Conservation (phyloP, 2,113 vertebrate genomes). For the Cervus canadensis region DNA sequence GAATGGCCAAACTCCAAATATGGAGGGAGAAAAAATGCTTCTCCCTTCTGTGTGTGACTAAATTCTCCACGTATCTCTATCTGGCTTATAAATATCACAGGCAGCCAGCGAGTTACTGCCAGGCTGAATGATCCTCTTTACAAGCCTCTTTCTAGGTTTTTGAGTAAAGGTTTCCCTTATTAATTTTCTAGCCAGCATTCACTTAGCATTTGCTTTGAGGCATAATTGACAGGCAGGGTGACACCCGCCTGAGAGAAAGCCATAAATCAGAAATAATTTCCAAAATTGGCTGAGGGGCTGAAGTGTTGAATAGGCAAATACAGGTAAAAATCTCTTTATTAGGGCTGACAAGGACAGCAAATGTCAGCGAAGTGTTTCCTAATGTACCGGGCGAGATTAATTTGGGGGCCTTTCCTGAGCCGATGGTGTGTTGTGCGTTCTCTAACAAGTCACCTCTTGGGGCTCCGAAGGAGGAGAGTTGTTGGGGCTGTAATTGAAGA, state of each 20-base stretch:
- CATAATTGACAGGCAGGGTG: conserved; percentile 87
- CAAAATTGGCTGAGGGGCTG: conserved; percentile 84
- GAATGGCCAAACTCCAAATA: not conserved
- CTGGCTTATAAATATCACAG: conserved; percentile 61
- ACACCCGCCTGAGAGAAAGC: conserved; percentile 81
- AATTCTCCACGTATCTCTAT: not conserved
- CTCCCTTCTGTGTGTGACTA: fast-evolving
- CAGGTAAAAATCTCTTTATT: conserved; percentile 90
- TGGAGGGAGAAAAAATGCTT: not conserved
- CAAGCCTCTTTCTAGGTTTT: conserved; percentile 65
- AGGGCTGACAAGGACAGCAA: conserved; percentile 84
- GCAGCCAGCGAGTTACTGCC: conserved; percentile 59
- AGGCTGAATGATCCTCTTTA: conserved; percentile 68
- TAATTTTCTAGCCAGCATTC: conserved; percentile 85
- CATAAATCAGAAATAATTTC: conserved; percentile 92
- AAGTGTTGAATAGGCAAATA: conserved; percentile 89
- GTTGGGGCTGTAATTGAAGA: conserved; percentile 6
- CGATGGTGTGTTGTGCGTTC: conserved; percentile 43
- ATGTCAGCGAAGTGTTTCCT: conserved; percentile 83
- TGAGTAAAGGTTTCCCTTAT: conserved; percentile 86
- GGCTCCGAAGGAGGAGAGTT: not conserved
- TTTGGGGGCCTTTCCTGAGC: conserved; percentile 72
- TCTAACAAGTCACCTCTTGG: conserved; percentile 61
- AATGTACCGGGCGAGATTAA: conserved; percentile 78
- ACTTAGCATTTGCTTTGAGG: conserved; percentile 88